Base-by-base conservation (phyloP, 2,113 vertebrate genomes). In the Strix aluco region DNA sequence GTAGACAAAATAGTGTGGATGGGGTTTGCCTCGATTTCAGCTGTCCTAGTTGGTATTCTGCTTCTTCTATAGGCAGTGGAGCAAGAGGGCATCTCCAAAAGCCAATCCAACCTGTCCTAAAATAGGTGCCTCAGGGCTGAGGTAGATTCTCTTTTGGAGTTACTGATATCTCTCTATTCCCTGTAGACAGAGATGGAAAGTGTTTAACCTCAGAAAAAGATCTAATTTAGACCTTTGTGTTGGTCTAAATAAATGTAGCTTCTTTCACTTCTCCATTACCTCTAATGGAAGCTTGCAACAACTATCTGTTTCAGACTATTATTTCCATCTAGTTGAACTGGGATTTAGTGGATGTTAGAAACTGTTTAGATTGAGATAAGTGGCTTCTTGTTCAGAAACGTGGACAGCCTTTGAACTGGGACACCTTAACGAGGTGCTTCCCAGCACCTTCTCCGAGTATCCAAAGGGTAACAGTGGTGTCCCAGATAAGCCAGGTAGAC, bases 371-470 rank as follows among this genome's bases (percentile, higher is more conserved):
- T 19, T 1, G 20, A 75, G 61, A 17, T 11, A 30, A 78, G 40
- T n/a, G 46, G 12, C 11, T 65, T 19, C 38, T 79, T 86, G n/a
- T 69, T 79, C 19, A 55, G 66, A 29, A 83, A 2, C 11, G 5
- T 0, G 12, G 38, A 10, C 21, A 66, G 22, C 46, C 55, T 77
- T 94, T 81, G 55, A 66, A 34, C 26, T 25, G 67, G 65, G 49
- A 18, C 19, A 12, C 34, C 22, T 36, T 32, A 47, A 23, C 6
- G 40, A 52, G 38, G 27, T 58, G 62, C n/a, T 91, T 81, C 36
- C 42, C n/a, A n/a, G 3, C 8, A 6, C 0, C 1, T 70, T 86
- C 27, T 58, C 25, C 0, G 8, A 2, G 7, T 20, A 55, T 30
- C 44, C 17, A 11, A 34, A 36, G 19, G 17, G 20, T 63, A 29